Percentiles rank a stretch among this genome's conserved stretches.
Evolutionary conservation across 2,113 vertebrate species (phyloP).

Genomic region (Leuciscus idus): DNA sequence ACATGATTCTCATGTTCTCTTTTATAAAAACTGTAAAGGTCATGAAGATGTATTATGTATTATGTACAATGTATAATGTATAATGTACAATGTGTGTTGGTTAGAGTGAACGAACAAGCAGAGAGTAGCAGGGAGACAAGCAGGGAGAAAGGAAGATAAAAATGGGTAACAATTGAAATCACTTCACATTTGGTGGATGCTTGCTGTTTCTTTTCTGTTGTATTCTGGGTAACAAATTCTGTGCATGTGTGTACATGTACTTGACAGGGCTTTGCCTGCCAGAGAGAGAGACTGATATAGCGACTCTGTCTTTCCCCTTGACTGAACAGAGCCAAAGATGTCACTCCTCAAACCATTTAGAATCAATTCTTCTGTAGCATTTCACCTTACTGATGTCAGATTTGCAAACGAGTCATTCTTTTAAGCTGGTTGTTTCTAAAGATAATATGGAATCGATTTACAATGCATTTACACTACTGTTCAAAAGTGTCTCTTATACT

Average conservation of each 20-base stretch:
- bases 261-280: background rate
- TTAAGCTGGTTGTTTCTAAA: background rate
- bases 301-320: background rate
- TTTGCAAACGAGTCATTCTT: background rate
- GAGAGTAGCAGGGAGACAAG: background rate
- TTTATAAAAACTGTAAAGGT: background rate
- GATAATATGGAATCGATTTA: background rate
- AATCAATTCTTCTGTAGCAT: background rate
- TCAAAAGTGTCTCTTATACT: background rate
- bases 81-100: background rate
- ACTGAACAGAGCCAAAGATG: conserved; percentile 16
- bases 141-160: background rate
- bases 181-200: background rate
- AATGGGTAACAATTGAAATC: background rate
- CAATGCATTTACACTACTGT: background rate
- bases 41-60: background rate
- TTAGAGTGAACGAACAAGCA: background rate
- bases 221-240: conserved; percentile 1
- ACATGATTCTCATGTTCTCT: background rate
- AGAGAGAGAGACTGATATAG: background rate
- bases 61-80: too few species aligned
- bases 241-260: conserved; percentile 28
- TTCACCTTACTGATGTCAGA: background rate
- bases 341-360: conserved; percentile 7
- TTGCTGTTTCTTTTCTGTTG: background rate